Conservation (phyloP, 2,888 invertebrate species). For the Callosobruchus maculatus region DNA sequence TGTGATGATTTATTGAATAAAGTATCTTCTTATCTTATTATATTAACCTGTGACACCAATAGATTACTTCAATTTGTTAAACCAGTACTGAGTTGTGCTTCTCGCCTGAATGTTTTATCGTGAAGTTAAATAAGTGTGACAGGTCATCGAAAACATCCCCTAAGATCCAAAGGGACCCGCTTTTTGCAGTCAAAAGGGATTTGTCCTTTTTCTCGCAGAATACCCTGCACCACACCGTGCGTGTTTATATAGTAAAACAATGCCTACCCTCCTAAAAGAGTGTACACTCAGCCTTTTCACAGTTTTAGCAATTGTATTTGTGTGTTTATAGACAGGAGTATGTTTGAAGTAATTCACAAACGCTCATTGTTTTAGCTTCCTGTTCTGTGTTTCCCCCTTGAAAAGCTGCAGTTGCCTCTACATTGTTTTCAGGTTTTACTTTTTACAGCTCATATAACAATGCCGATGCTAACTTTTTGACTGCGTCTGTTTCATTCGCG, state of each 20-base stretch:
- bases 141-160: background rate
- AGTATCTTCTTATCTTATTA: too few relatives aligned
- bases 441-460: slow-evolving; percentile 25
- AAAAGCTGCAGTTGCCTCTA: slow-evolving; percentile 12
- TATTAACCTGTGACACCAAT: too few relatives aligned
- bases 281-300: slow-evolving; percentile 40
- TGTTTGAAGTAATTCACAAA: slow-evolving; percentile 35
- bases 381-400: slow-evolving; percentile 23
- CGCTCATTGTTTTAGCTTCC: slow-evolving; percentile 37
- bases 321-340: slow-evolving; percentile 36
- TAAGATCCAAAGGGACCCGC: background rate
- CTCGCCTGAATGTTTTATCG: background rate
- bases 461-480: slow-evolving; percentile 18
- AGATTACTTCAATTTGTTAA: too few relatives aligned
- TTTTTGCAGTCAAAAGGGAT: background rate
- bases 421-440: slow-evolving; percentile 22
- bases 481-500: background rate
- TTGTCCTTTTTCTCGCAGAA: background rate
- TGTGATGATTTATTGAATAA: too few relatives aligned
- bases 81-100: too few relatives aligned
- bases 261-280: slow-evolving; percentile 23
- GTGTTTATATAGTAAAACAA: slow-evolving; percentile 29
- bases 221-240: background rate
- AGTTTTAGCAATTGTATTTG: slow-evolving; percentile 38
- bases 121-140: background rate